Base-by-base conservation (phyloP, 2,113 vertebrate species). In the Camelus bactrianus region DNA sequence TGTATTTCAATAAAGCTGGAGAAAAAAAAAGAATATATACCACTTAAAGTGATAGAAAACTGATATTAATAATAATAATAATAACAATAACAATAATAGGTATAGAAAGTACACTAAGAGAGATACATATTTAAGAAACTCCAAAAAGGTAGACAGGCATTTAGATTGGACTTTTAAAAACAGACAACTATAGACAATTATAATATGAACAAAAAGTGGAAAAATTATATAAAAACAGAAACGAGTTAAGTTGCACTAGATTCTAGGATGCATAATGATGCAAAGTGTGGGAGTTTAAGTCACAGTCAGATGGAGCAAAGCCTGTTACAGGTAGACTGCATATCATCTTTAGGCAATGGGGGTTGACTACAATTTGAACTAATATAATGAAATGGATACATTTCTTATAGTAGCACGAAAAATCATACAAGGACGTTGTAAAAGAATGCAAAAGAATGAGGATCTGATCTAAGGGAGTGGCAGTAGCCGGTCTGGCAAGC, bases 31-130 rank as follows among this genome's bases (percentile, higher is more conserved):
- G 46, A n/a, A 86, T 91, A 46, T 14, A 52, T 30, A 48, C 10
- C 5, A 60, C 0, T 20, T 77, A 28, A 62, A 9, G 0, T 0
- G 0, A 76, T 13, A 22, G 0, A 69, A 76, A 67, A 32, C 10
- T 73, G 1, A 42, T 60, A 1, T 42, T 75, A 82, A 50, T 82
- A 76, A 8, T 75, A 82, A 50, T 82, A 76, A 8, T 8, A 79
- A 35, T 32, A 92, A 80, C 38, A 42, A 42, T 5, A 42, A 42
- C 38, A 42, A 42, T 42, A 42, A 46, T 48, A 7, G 46, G 13
- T 42, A 3, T 70, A 17, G 17, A 92, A 50, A 26, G 0, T 52
- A 77, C 3, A 26, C 28, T 76, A 42, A 77, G 4, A 69, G 3
- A 64, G 8, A 12, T 13, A 6, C 0, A 22, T 20, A 69, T 24